These are phyloP conservation scores for Prochilodus magdalenae DNA, from an alignment of 2,113 vertebrate genomes.

Conservation along the genomic window DNA sequence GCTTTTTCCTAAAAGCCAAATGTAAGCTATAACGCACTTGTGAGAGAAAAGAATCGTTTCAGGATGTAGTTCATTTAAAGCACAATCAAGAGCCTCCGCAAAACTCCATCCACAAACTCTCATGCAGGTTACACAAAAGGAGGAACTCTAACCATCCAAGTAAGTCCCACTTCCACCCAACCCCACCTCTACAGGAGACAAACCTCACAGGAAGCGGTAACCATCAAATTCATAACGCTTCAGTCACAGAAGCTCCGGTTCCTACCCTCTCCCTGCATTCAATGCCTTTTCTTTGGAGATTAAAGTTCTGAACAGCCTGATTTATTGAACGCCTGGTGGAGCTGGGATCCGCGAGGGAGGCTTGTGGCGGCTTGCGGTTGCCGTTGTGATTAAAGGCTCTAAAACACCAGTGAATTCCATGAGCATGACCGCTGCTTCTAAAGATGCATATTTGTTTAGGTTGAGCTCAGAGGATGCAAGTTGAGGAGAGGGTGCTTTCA, in stretches of 20 bases:
- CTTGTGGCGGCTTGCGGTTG: constrained; percentile 26
- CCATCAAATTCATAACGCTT: neutral
- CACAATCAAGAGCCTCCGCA: neutral
- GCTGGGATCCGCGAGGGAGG: constrained; percentile 32
- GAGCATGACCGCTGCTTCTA: constrained; percentile 28
- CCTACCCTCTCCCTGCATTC: neutral
- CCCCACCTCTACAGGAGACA: neutral
- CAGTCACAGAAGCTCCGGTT: neutral
- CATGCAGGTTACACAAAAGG: neutral
- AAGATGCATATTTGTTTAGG: constrained; percentile 24
- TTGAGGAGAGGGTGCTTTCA: neutral
- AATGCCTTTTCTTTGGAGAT: constrained; percentile 24
- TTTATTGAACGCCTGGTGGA: constrained; percentile 27
- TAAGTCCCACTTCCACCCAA: neutral
- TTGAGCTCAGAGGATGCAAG: constrained; percentile 24
- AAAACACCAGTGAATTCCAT: constrained; percentile 48
- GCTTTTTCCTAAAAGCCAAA: neutral
- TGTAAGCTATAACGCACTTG: neutral
- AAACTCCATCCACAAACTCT: neutral
- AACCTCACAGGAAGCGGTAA: neutral
- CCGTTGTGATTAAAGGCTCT: constrained; percentile 42
- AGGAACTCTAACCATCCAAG: neutral
- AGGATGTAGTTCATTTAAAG: too few relatives aligned
- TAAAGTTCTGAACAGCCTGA: constrained; percentile 13
- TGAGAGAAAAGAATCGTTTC: neutral